A percentile compares a stretch with the other conserved stretches of the same genome.
Conservation (phyloP, 1,140 invertebrate species). For the Calephelis nemesis region DNA sequence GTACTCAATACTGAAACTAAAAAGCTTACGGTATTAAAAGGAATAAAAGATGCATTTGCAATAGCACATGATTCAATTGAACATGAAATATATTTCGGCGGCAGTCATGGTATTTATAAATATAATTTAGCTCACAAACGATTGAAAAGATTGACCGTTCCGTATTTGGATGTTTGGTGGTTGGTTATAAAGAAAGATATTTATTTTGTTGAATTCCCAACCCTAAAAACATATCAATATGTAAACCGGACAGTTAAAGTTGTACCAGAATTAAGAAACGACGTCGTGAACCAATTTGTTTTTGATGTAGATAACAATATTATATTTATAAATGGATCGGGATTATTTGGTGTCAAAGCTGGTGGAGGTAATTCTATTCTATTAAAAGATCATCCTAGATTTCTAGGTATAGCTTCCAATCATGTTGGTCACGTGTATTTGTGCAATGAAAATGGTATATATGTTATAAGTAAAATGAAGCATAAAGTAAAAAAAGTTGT, state of each 20-base stretch:
- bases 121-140: conserved; percentile 41
- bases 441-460: conserved; percentile 59
- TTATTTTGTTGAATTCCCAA: conserved; percentile 64
- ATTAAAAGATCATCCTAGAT: conserved; percentile 48
- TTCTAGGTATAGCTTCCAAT: conserved; percentile 50
- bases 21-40: conserved; percentile 55
- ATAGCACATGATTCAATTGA: conserved; percentile 44
- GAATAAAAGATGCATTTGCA: conserved; percentile 64
- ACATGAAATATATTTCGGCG: conserved; percentile 59
- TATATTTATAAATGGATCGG: conserved; percentile 59
- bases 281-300: conserved; percentile 55
- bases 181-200: conserved; percentile 51
- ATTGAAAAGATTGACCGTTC: conserved; percentile 44
- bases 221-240: conserved; percentile 51
- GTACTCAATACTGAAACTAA: conserved; percentile 48
- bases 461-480: conserved; percentile 49
- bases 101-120: conserved; percentile 62
- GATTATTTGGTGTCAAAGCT: conserved; percentile 55
- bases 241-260: conserved; percentile 41
- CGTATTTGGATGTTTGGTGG: conserved; percentile 65
- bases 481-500: conserved; percentile 53
- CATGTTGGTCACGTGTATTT: conserved; percentile 49
- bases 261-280: conserved; percentile 34
- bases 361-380: conserved; percentile 35
- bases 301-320: conserved; percentile 54